Conservation (phyloP, 2,888 invertebrate species). For the Stenolophus ochropezus region DNA sequence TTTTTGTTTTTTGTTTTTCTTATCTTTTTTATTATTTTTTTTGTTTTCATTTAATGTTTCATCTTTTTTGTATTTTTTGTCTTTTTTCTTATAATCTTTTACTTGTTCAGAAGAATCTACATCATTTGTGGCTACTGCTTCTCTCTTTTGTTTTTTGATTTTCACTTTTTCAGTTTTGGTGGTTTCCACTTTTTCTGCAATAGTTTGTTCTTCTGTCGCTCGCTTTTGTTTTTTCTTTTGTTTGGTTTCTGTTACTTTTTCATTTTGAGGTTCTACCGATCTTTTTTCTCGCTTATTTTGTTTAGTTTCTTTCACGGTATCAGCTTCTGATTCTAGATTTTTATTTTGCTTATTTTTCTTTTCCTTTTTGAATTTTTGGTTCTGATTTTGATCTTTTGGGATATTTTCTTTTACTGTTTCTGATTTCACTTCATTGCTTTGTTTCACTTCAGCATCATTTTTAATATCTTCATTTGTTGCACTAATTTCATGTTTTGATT, state of each 20-base stretch:
- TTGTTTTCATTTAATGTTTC: constrained; percentile 17
- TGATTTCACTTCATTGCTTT: neutral
- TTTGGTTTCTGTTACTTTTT: too few species aligned
- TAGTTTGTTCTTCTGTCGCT: too few species aligned
- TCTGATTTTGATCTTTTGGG: neutral
- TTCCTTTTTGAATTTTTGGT: constrained; percentile 26
- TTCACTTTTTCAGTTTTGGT: neutral
- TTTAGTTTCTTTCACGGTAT: neutral
- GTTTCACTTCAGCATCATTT: neutral
- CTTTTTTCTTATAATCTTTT: constrained; percentile 11
- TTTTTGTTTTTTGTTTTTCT: neutral
- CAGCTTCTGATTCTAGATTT: neutral
- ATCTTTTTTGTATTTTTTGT: constrained; percentile 39
- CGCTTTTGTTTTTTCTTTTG: too few species aligned
- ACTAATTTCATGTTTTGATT: neutral
- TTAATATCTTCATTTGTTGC: neutral
- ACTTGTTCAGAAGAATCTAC: constrained; percentile 1
- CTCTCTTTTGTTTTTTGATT: constrained; percentile 22
- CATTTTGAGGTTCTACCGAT: neutral
- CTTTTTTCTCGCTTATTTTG: constrained; percentile 23
- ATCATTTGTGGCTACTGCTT: neutral
- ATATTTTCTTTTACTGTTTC: neutral
- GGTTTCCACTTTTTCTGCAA: constrained; percentile 4
- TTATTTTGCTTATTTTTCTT: constrained; percentile 9
- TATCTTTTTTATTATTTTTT: constrained; percentile 35